Evolutionary conservation across 2,113 vertebrate species (phyloP).

Genomic region (Python bivittatus): DNA sequence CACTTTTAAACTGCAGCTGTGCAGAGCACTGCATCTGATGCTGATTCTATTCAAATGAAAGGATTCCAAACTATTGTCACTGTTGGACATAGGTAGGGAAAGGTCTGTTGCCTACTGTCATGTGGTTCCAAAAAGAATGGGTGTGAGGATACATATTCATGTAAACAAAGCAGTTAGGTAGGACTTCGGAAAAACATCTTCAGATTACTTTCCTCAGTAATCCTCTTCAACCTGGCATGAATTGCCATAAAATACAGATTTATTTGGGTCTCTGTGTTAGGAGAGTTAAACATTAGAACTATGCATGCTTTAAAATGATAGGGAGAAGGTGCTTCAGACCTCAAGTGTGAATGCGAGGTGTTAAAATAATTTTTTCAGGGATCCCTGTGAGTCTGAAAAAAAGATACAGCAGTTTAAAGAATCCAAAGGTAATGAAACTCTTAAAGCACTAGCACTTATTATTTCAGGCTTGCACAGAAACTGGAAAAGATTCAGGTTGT

Average conservation of each 20-base stretch:
- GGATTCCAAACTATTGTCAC: background rate
- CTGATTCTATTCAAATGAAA: background rate
- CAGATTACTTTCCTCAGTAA: background rate
- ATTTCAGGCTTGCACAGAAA: background rate
- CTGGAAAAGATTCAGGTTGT: background rate
- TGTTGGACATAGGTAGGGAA: background rate
- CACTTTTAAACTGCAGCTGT: background rate
- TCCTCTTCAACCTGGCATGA: background rate
- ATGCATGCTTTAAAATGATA: background rate
- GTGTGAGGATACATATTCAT: background rate
- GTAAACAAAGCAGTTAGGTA: background rate
- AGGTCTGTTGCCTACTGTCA: background rate
- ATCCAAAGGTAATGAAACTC: background rate
- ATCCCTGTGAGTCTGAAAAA: background rate
- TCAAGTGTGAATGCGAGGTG: background rate
- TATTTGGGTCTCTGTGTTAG: background rate
- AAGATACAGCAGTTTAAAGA: background rate
- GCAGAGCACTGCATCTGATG: background rate
- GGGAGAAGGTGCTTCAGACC: background rate
- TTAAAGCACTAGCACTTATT: background rate
- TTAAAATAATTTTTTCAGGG: background rate
- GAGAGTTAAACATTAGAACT: background rate
- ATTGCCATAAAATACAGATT: background rate
- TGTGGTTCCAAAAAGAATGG: background rate
- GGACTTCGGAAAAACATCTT: background rate